Evolutionary conservation across 2,113 vertebrate genomes (phyloP), one percentile per base, ranked within the genome.

Genomic region (Canis aureus): DNA sequence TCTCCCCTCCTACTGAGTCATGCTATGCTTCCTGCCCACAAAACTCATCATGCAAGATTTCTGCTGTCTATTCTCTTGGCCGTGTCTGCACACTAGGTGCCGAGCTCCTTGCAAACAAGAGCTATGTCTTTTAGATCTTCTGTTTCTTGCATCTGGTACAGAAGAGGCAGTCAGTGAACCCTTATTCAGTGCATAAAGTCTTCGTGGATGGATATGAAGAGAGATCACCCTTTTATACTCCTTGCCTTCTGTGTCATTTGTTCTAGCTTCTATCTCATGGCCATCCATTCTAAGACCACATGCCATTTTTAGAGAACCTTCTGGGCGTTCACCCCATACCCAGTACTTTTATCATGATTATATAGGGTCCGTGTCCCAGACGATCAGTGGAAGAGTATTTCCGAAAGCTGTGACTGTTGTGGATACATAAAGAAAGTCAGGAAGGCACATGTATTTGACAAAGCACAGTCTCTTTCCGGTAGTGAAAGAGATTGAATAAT

Each of bases 401-500:
- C 78, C 83, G 27, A 89, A 91, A 82, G 32, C 38, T 17, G 53
- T 62, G 62, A 38, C 38, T 29, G 1, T n/a, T 11, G 0, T 32
- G 59, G 35, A 16, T 62, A 49, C 32, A 62, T 57, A 23, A 43
- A 90, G 67, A 93, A 73, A 67, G 22, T 57, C 55, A 74, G 55
- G 69, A 95, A 89, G n/a, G 11, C 13, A 78, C 57, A 10, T 74
- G 4, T 3, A 27, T 23, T 53, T 53, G 83, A 84, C 83, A 74
- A 67, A 73, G n/a, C 67, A 9, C 22, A 13, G 29, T 4, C 25
- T 15, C 91, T 95, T 90, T 67, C 66, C 49, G 53, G 16, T 3
- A 51, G 27, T 29, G 19, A 74, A 78, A 87, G 81, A 67, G 38
- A 29, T 67, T 27, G 23, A 64, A 15, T 97, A 73, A 53, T 85